phyloP scores from a whole-genome alignment of 2,113 vertebrate genomes.

The Chunga burmeisteri region DNA sequence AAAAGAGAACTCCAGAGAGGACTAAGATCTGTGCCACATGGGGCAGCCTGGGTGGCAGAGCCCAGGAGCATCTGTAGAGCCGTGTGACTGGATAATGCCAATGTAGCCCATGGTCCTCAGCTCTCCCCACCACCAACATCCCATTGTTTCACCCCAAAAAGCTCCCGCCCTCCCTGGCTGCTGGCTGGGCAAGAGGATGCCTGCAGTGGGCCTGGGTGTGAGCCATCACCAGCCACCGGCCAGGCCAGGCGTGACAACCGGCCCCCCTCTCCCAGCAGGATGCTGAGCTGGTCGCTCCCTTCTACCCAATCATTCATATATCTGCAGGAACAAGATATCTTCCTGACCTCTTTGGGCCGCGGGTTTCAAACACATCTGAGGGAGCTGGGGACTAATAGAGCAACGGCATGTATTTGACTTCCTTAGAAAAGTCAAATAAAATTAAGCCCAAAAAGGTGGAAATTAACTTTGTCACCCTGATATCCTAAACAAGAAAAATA shows the following conservation, averaged over 20 bases:
- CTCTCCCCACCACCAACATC: not conserved
- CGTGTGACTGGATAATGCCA: not conserved
- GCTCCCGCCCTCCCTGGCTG: not conserved
- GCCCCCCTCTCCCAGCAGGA: not conserved
- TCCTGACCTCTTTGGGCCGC: not conserved
- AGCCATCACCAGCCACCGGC: not conserved
- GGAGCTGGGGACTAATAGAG: not conserved
- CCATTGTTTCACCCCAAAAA: not conserved
- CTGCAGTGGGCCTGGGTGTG: not conserved
- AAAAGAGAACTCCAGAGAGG: not conserved
- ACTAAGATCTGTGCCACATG: fast-evolving
- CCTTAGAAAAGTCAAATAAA: not conserved
- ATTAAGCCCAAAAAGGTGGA: not conserved
- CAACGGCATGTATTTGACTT: not conserved
- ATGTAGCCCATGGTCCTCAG: not conserved
- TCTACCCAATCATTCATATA: not conserved
- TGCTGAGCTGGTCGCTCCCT: not conserved
- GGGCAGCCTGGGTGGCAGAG: not conserved
- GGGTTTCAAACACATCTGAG: not conserved
- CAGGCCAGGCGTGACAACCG: not conserved
- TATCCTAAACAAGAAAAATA: not conserved
- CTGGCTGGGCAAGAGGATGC: not conserved
- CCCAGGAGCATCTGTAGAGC: not conserved
- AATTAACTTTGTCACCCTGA: not conserved
- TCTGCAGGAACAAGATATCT: not conserved